Percentiles rank a stretch among this genome's conserved stretches.
Conservation (phyloP, 2,113 vertebrate species). For the Ailurus styani region DNA sequence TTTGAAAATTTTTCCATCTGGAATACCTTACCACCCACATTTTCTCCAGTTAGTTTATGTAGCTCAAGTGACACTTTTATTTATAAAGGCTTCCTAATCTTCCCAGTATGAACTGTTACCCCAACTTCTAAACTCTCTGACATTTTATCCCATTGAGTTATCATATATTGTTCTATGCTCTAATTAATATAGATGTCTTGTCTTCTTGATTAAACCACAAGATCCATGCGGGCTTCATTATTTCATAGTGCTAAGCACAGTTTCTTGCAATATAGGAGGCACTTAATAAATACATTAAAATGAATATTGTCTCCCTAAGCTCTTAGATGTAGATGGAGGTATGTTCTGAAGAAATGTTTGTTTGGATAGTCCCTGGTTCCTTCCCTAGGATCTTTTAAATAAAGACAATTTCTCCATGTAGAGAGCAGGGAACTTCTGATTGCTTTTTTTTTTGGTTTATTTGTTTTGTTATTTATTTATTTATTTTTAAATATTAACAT, state of each 20-base stretch:
- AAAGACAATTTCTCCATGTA: background rate
- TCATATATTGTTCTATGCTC: background rate
- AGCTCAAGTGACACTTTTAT: background rate
- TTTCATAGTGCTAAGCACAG: background rate
- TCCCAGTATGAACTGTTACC: background rate
- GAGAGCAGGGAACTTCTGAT: background rate
- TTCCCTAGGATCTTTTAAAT: background rate
- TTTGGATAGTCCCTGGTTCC: background rate
- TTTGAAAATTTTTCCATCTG: background rate
- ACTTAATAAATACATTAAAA: background rate
- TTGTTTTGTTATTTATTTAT: too few species aligned
- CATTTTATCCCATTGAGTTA: background rate
- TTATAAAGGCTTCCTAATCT: background rate
- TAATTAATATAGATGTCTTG: background rate
- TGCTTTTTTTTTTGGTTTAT: background rate
- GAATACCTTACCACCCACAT: background rate
- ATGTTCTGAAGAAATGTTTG: background rate
- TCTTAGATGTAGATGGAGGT: background rate
- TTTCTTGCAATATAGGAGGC: background rate
- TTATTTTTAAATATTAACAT: too few species aligned
- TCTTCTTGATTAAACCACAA: background rate
- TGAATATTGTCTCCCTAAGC: background rate
- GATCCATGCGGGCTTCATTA: background rate
- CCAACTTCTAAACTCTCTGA: background rate
- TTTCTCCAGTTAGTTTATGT: background rate